Evolutionary conservation across 2,888 invertebrate species (phyloP).

Genomic region (Opisthograptis luteolata): DNA sequence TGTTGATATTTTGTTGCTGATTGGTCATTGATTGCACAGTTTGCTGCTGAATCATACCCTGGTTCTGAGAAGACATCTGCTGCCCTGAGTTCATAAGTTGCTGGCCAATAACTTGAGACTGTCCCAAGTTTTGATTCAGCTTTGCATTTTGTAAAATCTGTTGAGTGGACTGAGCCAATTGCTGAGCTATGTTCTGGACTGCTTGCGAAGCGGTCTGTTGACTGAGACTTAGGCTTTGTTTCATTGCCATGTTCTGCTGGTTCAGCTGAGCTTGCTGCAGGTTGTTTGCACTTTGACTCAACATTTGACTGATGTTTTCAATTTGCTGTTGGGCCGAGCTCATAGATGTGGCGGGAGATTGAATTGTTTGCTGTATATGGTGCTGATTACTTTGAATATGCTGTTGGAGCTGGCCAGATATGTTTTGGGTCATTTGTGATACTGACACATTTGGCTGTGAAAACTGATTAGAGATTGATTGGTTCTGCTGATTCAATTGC

Average conservation of each 20-base stretch:
- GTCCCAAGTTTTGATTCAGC: conserved; percentile 70
- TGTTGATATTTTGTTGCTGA: conserved; percentile 76
- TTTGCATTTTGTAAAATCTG: conserved; percentile 79
- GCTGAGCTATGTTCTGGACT: conserved; percentile 78
- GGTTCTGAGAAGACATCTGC: conserved; percentile 70
- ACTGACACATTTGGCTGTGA: conserved; percentile 73
- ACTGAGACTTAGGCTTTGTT: conserved; percentile 71
- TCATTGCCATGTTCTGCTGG: conserved; percentile 76
- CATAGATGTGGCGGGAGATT: conserved; percentile 73
- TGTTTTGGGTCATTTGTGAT: conserved; percentile 73
- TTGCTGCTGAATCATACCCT: conserved; percentile 74
- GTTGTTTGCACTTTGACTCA: conserved; percentile 79
- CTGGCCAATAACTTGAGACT: conserved; percentile 73
- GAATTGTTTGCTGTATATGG: conserved; percentile 71
- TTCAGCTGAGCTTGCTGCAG: conserved; percentile 74
- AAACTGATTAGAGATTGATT: conserved; percentile 52
- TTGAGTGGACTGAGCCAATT: conserved; percentile 74
- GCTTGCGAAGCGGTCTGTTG: conserved; percentile 74
- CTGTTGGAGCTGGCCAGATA: conserved; percentile 71
- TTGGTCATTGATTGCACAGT: conserved; percentile 71
- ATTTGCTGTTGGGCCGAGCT: conserved; percentile 86
- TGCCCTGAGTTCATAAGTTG: conserved; percentile 81
- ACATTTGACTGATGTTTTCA: conserved; percentile 85
- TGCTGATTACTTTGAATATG: conserved; percentile 72
- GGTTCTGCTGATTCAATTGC: conserved; percentile 54